Conservation (phyloP, 2,888 invertebrate species). For the Norana najaformis region DNA sequence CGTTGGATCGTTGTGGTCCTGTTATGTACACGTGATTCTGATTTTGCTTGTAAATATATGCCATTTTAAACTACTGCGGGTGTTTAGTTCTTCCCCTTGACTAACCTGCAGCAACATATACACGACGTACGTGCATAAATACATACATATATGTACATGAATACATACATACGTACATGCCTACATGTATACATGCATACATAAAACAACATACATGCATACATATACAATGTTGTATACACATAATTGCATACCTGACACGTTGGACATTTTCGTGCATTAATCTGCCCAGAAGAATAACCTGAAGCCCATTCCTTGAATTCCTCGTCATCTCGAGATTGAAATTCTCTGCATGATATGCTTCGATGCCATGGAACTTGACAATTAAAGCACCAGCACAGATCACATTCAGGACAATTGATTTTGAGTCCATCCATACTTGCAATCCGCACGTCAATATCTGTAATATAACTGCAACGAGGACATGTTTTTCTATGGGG, state of each 20-base stretch:
- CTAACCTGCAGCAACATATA: too few species aligned
- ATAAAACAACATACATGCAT: too few species aligned
- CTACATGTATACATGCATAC: too few species aligned
- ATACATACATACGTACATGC: too few species aligned
- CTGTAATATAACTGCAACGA: background rate
- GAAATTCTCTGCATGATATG: background rate
- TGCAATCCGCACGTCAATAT: background rate
- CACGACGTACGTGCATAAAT: too few species aligned
- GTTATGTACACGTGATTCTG: too few species aligned
- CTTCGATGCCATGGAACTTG: background rate
- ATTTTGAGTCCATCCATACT: background rate
- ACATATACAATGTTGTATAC: too few species aligned
- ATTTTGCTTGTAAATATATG: too few species aligned
- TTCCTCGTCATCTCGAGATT: background rate
- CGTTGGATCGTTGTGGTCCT: too few species aligned
- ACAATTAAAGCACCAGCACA: background rate
- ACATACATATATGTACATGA: too few species aligned
- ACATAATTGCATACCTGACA: background rate
- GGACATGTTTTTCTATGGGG: background rate
- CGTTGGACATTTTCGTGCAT: conserved; percentile 7
- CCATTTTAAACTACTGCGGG: too few species aligned
- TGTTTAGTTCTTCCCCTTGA: too few species aligned
- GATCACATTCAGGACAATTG: background rate
- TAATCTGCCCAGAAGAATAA: background rate
- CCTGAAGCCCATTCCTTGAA: background rate